Evolutionary conservation across 2,888 invertebrate genomes (phyloP).

Genomic region (Tetragonisca angustula): DNA sequence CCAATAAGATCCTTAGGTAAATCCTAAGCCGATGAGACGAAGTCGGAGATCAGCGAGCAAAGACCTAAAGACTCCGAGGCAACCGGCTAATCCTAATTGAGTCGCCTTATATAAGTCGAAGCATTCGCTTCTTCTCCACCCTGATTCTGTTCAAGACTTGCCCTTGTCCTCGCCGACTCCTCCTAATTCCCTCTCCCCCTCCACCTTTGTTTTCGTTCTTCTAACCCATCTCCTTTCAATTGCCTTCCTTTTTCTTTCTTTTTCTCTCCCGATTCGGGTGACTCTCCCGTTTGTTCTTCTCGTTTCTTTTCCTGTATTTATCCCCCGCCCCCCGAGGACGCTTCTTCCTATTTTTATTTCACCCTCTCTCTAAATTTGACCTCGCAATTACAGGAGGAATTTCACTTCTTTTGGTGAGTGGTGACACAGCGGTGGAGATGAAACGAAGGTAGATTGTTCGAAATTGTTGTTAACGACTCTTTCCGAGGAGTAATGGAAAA

Average conservation of each 20-base stretch:
- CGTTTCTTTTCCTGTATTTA: not conserved
- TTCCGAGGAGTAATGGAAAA: not conserved
- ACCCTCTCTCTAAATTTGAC: not conserved
- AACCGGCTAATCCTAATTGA: constrained; percentile 81
- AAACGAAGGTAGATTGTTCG: not conserved
- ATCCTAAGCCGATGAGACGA: constrained; percentile 80
- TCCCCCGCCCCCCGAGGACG: not conserved
- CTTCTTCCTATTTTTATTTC: not conserved
- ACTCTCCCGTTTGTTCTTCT: constrained; percentile 31
- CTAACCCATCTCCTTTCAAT: not conserved
- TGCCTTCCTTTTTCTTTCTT: not conserved
- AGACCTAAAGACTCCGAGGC: constrained; percentile 72
- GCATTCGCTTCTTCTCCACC: constrained; percentile 63
- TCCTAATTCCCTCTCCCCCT: constrained; percentile 11
- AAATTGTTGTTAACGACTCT: not conserved
- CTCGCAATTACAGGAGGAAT: not conserved
- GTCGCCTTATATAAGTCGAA: constrained; percentile 77
- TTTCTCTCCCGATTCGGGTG: not conserved
- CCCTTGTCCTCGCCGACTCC: constrained; percentile 34
- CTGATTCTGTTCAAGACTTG: not conserved
- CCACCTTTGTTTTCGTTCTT: constrained; percentile 10
- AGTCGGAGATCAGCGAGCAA: constrained; percentile 75
- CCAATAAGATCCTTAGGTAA: constrained; percentile 79
- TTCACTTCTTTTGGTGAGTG: no score
- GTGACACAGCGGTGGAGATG: not conserved